Conservation (phyloP, 2,888 invertebrate species). For the Drosophila pseudotakahashii region DNA sequence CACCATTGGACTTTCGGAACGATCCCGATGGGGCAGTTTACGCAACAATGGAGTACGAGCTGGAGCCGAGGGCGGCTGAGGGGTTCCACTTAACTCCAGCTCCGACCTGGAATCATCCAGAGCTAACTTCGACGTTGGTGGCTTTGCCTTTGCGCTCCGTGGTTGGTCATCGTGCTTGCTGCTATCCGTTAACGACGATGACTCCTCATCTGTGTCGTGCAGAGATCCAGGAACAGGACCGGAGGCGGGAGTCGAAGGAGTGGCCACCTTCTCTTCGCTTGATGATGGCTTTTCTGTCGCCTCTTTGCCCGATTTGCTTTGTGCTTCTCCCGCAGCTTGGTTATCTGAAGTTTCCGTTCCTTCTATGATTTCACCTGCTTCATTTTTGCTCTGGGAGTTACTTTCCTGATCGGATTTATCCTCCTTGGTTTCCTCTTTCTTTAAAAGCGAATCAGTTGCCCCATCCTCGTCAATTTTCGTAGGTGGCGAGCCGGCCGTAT, state of each 20-base stretch:
- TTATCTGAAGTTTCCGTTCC: neutral
- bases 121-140: constrained; percentile 8
- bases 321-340: neutral
- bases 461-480: constrained; percentile 6
- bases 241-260: constrained; percentile 32
- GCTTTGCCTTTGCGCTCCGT: constrained; percentile 38
- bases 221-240: constrained; percentile 55
- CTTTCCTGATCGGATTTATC: neutral
- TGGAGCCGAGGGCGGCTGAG: constrained; percentile 50
- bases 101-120: constrained; percentile 31
- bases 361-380: neutral
- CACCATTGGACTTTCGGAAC: constrained; percentile 86
- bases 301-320: constrained; percentile 25
- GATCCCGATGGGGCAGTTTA: constrained; percentile 84
- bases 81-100: constrained; percentile 22
- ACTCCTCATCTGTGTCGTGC: constrained; percentile 78
- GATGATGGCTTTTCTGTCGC: constrained; percentile 25
- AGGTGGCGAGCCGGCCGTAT: constrained; percentile 45
- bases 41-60: constrained; percentile 79
- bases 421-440: constrained; percentile 7
- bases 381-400: neutral
- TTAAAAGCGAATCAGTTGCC: constrained; percentile 4
- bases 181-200: constrained; percentile 74
- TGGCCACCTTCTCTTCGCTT: constrained; percentile 23
- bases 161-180: constrained; percentile 70